phyloP scores from a whole-genome alignment of 2,797 vertebrate species.

The Tragelaphus oryx region DNA sequence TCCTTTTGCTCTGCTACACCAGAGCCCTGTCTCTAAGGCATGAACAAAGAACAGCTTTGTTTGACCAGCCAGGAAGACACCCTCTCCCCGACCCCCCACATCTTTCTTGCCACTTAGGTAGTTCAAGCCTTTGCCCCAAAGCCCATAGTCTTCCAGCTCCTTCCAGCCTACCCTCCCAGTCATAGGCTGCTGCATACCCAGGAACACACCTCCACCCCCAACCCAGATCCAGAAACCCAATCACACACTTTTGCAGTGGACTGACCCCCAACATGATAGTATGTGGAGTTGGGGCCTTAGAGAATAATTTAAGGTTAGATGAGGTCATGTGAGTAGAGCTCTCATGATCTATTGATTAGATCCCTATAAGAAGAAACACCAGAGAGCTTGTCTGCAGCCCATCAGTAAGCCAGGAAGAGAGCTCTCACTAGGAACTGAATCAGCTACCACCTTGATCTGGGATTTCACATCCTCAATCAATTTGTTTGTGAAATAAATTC shows the following conservation, averaged over 20 bases:
- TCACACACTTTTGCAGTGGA: not conserved
- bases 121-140: not conserved
- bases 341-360: not conserved
- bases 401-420: not conserved
- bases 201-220: not conserved
- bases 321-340: not conserved
- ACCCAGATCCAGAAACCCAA: not conserved
- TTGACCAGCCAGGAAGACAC: not conserved
- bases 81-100: not conserved
- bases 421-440: not conserved
- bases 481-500: constrained; percentile 7
- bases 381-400: not conserved
- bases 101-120: not conserved
- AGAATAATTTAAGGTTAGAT: not conserved
- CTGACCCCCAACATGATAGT: not conserved
- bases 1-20: not conserved
- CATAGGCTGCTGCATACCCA: not conserved
- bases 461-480: not conserved
- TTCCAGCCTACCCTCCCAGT: not conserved
- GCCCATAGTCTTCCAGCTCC: not conserved
- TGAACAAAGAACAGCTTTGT: constrained; percentile 29
- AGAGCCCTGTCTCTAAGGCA: not conserved
- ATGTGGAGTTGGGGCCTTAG: not conserved
- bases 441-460: not conserved
- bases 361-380: not conserved